Evolutionary conservation across 2,113 vertebrate genomes (phyloP), one percentile per base, ranked within the genome.

Genomic region (Polypterus senegalus): DNA sequence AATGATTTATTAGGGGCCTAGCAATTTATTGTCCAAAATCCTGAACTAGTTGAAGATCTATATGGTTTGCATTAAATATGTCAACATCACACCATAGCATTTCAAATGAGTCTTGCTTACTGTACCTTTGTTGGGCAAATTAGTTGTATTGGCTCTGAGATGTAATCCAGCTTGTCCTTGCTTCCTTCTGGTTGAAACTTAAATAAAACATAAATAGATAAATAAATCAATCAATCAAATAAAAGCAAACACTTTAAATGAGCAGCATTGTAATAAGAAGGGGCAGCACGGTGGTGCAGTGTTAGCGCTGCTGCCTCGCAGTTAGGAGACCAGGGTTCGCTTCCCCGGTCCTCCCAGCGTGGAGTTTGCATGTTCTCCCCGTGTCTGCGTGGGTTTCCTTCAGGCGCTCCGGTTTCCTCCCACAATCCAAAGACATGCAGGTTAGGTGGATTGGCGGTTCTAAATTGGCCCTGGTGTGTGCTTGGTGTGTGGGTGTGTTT

Each of bases 151-250:
- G 83, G 77, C 52, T 83, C 75, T 7, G 83, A 81, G 66, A 88
- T 84, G 48, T 74, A 86, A 65, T 66, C 72, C 53, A 88, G 73
- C 9, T 74, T 70, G 57, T 70, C 67, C 71, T 89, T 89, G 3
- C 71, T 65, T 47, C 76, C 83, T 47, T 78, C 79, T 1, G 85
- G 80, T 66, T 89, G 83, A 72, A 89, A 87, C 87, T 89, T 68
- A 5, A 61, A 4, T 10, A 49, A 49, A 65, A 54, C 45, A 67
- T 43, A 57, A 70, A 8, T 60, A 45, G 63, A 27, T 61, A 10
- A 46, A 11, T 44, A 5, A 2, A 58, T 7, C 3, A 44, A 7
- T 45, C 44, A 5, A 53, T 6, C 51, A 44, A 7, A 49, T 5
- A 7, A 47, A 2, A 49, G 44, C 10, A 53, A 49, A 46, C 47